Base-by-base conservation (phyloP, 1,140 invertebrate genomes). In the Brachionus koreanus region DNA sequence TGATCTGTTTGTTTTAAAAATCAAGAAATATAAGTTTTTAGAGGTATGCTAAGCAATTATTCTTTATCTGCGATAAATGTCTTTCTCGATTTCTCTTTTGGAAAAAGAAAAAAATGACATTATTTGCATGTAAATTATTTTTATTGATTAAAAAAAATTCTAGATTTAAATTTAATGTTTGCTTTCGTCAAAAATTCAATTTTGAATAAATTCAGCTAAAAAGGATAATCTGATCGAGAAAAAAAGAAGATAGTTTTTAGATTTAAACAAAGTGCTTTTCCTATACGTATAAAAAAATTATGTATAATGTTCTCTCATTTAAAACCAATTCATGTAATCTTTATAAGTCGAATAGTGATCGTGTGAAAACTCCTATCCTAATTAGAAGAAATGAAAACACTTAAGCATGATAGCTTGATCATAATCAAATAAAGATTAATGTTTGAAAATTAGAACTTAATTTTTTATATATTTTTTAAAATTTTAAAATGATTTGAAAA, bases 371-470 rank as follows among this genome's bases (percentile, higher is more conserved):
- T 69, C 65, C 65, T 69, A 69, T 69, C 65, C 65, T 19, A 65
- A 65, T 39, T 37, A 42, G 33, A 39, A 33, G 16, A 39, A 37
- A 19, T 13, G 19, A 69, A 37, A n/a, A 49, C 16, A 69, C 33
- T 69, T 39, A 69, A 69, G 33, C 65, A 69, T 69, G 65, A 69
- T 69, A 69, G 65, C 65, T 39, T 39, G 65, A 69, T 69, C 65
- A 37, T 69, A 69, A 69, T 39, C 65, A 69, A 69, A 69, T 69
- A 65, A 37, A 65, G 63, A 65, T 39, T 69, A 39, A 69, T 39
- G 35, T 37, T 69, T 69, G 33, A 69, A 69, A 37, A 65, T 33
- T 39, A 39, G 19, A 69, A 35, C 65, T 69, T 69, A 39, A 69
- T 69, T 33, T 65, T 65, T 33, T 65, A 4, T 10, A 13, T 65